Percentiles rank a stretch among this genome's conserved stretches.
Conservation (phyloP, 2,888 invertebrate species). For the Pseudanteris insignis region DNA sequence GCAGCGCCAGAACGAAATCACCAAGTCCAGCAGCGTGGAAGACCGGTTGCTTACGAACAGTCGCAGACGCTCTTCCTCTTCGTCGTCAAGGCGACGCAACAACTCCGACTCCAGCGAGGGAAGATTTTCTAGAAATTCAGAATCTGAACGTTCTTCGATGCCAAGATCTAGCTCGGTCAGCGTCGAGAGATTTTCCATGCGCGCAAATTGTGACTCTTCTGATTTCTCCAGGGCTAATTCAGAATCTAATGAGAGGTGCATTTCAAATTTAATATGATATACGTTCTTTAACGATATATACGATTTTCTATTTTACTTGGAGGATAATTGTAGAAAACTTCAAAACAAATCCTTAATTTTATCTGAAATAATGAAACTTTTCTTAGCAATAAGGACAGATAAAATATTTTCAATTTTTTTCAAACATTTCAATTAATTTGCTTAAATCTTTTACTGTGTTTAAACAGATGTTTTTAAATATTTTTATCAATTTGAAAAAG, state of each 20-base stretch:
- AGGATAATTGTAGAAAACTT: too few relatives aligned
- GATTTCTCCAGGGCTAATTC: constrained; percentile 64
- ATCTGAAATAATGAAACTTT: too few relatives aligned
- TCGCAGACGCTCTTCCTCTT: constrained; percentile 39
- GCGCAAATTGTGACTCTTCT: constrained; percentile 64
- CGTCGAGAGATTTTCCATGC: constrained; percentile 62
- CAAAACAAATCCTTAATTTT: too few relatives aligned
- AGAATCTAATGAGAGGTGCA: constrained; percentile 60
- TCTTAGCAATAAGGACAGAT: too few relatives aligned
- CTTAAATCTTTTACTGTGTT: too few relatives aligned
- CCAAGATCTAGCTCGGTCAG: constrained; percentile 63
- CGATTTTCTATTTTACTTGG: too few relatives aligned
- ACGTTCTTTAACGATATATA: too few relatives aligned
- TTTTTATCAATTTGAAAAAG: too few relatives aligned
- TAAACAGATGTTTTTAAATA: too few relatives aligned
- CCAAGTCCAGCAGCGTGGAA: constrained; percentile 61
- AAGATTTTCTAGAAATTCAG: constrained; percentile 59
- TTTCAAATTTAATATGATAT: too few relatives aligned
- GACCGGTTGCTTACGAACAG: constrained; percentile 57
- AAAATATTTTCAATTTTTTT: too few relatives aligned
- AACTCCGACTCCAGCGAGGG: constrained; percentile 60
- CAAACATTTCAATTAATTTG: too few relatives aligned
- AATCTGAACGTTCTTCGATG: constrained; percentile 62
- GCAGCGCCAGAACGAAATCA: constrained; percentile 57
- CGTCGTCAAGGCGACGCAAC: constrained; percentile 50